Conservation (phyloP, 2,888 invertebrate genomes). For the Cephonodes hylas region DNA sequence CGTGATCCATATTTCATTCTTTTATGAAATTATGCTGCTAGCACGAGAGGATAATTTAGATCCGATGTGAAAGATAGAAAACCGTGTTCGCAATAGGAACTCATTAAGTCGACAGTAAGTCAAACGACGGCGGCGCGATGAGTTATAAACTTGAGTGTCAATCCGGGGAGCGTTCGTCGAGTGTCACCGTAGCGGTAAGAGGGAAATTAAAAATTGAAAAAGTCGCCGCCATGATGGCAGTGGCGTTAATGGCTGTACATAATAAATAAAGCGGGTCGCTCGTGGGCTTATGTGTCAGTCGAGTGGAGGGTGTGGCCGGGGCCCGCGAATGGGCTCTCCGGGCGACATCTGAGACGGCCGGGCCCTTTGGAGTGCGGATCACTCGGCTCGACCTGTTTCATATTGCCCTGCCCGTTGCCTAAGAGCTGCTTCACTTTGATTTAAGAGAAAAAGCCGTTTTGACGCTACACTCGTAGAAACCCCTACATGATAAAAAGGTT, state of each 20-base stretch:
- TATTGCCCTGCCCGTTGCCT: slow-evolving; percentile 72
- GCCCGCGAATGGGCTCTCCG: slow-evolving; percentile 76
- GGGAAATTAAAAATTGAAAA: slow-evolving; percentile 80
- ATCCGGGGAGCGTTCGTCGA: slow-evolving; percentile 62
- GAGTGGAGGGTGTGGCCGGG: slow-evolving; percentile 79
- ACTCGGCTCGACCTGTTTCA: slow-evolving; percentile 75
- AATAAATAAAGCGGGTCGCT: slow-evolving; percentile 78
- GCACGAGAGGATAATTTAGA: neutral
- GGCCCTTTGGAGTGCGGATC: slow-evolving; percentile 75
- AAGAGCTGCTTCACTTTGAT: slow-evolving; percentile 77
- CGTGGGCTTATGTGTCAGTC: slow-evolving; percentile 76
- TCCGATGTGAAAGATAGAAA: neutral
- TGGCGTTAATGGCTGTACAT: slow-evolving; percentile 80
- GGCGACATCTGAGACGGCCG: slow-evolving; percentile 77
- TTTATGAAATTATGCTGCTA: neutral
- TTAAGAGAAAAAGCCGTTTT: slow-evolving; percentile 75
- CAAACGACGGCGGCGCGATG: slow-evolving; percentile 40
- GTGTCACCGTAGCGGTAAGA: slow-evolving; percentile 61
- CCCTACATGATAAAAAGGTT: slow-evolving; percentile 49
- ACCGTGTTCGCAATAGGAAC: slow-evolving; percentile 36
- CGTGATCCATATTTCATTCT: neutral
- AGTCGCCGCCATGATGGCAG: slow-evolving; percentile 76
- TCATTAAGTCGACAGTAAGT: slow-evolving; percentile 40
- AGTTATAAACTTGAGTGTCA: slow-evolving; percentile 69
- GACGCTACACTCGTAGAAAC: slow-evolving; percentile 55